Evolutionary conservation across 2,113 vertebrate genomes (phyloP), one percentile per base, ranked within the genome.

Genomic region (Mormyrus lacerda): DNA sequence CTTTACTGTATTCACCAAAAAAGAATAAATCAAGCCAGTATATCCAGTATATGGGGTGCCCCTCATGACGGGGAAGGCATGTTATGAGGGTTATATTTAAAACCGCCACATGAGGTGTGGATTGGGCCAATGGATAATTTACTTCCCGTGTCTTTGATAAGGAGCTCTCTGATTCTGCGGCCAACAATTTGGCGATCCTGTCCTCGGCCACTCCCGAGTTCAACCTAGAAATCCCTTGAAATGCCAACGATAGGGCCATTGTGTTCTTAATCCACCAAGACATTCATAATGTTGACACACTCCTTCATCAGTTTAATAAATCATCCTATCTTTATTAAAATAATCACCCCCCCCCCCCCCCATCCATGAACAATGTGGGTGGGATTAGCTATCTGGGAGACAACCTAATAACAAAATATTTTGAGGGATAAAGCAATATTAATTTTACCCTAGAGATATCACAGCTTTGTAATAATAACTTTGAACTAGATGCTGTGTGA

Each of bases 281-380:
- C 50, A 65, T 87, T 44, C 87, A 87, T 87, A 65, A 87, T 27
- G 51, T 65, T 61, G 55, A 61, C 61, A 55, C 42, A 55, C 17
- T 61, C 87, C 35, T 21, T 87, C 87, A 87, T 61, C 87, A 87
- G 35, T 61, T 44, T 44, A 61, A 87, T 87, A 87, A 87, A 61
- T 87, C 87, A 44, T 44, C 87, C 19, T 55, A 65, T 87, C 42
- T 87, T 87, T 87, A 87, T 87, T 87, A 87, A 87, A 87, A 87
- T 53, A 45, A 17, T n/a, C n/a, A n/a, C n/a, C n/a, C 15, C 24
- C 15, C 13, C 73, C 35, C 13, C 31, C 15, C n/a, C 31, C 73
- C 35, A 79, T 19, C 45, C 45, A 53, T 6, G 39, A 87, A 65
- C 55, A n/a, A 11, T 44, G 51, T 44, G 35, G 51, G 53, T 87